A percentile compares a stretch with the other conserved stretches of the same genome.
Conservation (phyloP, 2,113 vertebrate species). For the Callithrix jacchus region DNA sequence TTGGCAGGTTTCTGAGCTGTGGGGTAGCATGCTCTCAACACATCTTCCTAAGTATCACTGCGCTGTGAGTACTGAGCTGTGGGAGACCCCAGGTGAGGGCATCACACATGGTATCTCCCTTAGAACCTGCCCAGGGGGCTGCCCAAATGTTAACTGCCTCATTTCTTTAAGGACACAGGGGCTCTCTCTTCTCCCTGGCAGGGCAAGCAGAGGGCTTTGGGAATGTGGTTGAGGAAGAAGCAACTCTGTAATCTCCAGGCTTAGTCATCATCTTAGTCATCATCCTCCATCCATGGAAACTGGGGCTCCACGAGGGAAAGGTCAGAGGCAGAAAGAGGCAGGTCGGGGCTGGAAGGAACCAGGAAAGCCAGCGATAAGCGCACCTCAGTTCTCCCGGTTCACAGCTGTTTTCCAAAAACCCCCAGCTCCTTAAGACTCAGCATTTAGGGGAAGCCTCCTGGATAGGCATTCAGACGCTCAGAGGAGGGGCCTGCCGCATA, state of each 20-base stretch:
- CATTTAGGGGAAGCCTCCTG: background rate
- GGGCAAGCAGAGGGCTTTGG: background rate
- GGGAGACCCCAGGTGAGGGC: too few relatives aligned
- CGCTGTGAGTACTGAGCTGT: too few relatives aligned
- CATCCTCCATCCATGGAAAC: background rate
- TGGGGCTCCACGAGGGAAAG: background rate
- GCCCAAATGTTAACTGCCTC: background rate
- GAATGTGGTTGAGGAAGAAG: background rate
- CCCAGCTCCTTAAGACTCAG: background rate
- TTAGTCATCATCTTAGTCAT: slow-evolving; percentile 16
- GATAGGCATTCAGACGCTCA: background rate
- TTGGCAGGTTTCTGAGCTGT: background rate
- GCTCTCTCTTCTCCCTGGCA: background rate
- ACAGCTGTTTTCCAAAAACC: background rate
- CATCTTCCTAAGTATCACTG: accelerated
- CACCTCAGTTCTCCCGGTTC: accelerated
- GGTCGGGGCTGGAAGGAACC: background rate
- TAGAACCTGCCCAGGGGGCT: background rate
- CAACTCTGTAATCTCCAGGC: background rate
- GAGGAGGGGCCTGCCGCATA: background rate
- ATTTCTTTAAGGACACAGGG: background rate
- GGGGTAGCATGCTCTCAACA: background rate
- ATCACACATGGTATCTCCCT: background rate
- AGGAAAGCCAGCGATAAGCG: background rate
- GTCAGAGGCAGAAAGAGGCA: background rate